phyloP scores from a whole-genome alignment of 2,113 vertebrate genomes.

The Pollachius pollachius region DNA sequence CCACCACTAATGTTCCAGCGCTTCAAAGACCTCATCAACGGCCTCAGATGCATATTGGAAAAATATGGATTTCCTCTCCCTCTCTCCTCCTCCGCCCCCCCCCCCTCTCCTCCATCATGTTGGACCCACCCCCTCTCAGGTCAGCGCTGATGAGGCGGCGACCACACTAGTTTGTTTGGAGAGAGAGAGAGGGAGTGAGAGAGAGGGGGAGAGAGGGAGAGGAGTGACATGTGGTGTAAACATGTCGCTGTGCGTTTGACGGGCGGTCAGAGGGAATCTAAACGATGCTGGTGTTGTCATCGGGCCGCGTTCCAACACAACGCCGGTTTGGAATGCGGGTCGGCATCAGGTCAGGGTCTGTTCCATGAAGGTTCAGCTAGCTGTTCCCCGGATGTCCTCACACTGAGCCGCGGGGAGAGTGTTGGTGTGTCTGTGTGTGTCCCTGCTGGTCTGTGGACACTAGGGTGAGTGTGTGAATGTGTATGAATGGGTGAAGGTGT shows the following conservation, averaged over 20 bases:
- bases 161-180: slow-evolving; percentile 42
- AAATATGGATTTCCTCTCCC: slow-evolving; percentile 58
- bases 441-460: too few species aligned
- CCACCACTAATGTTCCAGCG: slow-evolving; percentile 43
- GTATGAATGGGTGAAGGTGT: neutral
- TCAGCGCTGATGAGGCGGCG: too few species aligned
- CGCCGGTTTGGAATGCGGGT: too few species aligned
- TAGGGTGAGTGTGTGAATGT: neutral
- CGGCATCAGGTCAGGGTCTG: too few species aligned
- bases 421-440: too few species aligned
- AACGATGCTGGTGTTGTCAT: too few species aligned
- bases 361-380: too few species aligned
- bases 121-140: too few species aligned
- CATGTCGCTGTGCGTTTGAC: slow-evolving; percentile 2
- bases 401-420: too few species aligned
- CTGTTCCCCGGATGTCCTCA: too few species aligned
- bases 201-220: slow-evolving; percentile 48
- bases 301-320: too few species aligned
- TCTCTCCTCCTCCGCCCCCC: slow-evolving; percentile 9
- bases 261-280: slow-evolving; percentile 1
- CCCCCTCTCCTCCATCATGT: slow-evolving; percentile 27
- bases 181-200: slow-evolving; percentile 47
- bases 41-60: slow-evolving; percentile 56
- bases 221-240: too few species aligned
- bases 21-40: slow-evolving; percentile 59